A percentile compares a stretch with the other conserved stretches of the same genome.
phyloP scores from a whole-genome alignment of 2,113 vertebrate species.

The Prochilodus magdalenae region DNA sequence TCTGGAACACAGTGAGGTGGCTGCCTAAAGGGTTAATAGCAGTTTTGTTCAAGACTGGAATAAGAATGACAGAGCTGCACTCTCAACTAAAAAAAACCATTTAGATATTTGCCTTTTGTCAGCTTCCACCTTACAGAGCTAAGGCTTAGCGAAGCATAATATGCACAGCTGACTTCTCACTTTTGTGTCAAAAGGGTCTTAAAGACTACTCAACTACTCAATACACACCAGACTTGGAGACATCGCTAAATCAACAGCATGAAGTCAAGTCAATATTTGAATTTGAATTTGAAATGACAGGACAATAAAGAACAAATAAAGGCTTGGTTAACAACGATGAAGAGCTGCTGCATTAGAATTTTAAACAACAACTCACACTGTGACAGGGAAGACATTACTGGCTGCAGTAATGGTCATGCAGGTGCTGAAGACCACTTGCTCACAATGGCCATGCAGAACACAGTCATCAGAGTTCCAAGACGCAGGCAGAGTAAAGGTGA shows the following conservation, averaged over 20 bases:
- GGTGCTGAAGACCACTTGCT: constrained; percentile 94
- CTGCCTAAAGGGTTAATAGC: constrained; percentile 77
- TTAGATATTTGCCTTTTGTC: neutral
- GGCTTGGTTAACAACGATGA: neutral
- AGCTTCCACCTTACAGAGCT: neutral
- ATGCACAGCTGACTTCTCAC: neutral
- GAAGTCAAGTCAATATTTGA: constrained; percentile 15
- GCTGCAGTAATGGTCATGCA: constrained; percentile 95
- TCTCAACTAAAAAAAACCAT: neutral
- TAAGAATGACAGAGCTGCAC: neutral
- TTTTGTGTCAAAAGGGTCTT: neutral
- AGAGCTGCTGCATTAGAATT: neutral
- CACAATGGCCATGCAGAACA: constrained; percentile 91
- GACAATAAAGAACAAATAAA: neutral
- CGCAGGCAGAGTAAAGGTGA: constrained; percentile 92
- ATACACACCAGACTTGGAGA: neutral
- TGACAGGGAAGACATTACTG: constrained; percentile 91
- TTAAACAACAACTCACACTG: constrained; percentile 84
- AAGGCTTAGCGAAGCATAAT: neutral
- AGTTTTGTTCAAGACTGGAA: neutral
- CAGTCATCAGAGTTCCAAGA: constrained; percentile 97
- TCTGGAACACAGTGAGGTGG: constrained; percentile 94
- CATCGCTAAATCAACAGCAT: constrained; percentile 1
- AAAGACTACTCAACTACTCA: neutral
- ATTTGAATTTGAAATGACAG: too few species aligned